phyloP scores from a whole-genome alignment of 2,888 invertebrate species.

The Galerucella nymphaeae region DNA sequence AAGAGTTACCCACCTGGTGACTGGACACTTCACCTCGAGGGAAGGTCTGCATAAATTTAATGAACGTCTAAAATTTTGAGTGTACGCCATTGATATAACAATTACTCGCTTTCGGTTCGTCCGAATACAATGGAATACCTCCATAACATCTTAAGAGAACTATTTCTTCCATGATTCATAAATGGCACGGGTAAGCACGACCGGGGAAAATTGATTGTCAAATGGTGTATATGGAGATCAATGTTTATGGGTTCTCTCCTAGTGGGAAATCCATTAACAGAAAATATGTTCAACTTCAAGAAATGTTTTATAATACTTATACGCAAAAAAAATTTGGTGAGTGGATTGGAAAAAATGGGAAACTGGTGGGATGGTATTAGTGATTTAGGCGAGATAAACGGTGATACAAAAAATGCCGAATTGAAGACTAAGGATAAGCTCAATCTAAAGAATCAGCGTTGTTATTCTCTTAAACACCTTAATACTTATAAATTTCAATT shows the following conservation, averaged over 20 bases:
- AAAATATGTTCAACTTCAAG: conserved; percentile 5
- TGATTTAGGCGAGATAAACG: too few species aligned
- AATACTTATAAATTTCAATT: too few species aligned
- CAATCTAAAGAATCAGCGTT: too few species aligned
- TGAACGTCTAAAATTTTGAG: not conserved
- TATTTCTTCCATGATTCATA: conserved; percentile 49
- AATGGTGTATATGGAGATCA: conserved; percentile 14
- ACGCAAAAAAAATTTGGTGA: not conserved
- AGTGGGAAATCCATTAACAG: conserved; percentile 24
- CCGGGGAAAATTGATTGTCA: conserved; percentile 23
- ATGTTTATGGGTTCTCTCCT: conserved; percentile 19
- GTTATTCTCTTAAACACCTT: too few species aligned
- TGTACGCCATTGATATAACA: conserved; percentile 48
- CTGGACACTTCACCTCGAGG: too few species aligned
- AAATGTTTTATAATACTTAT: conserved; percentile 1
- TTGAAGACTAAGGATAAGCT: too few species aligned
- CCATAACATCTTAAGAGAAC: conserved; percentile 47
- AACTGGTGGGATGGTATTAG: not conserved
- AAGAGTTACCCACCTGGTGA: too few species aligned
- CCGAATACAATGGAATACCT: conserved; percentile 53
- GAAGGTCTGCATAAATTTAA: too few species aligned
- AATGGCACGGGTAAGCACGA: conserved; percentile 25
- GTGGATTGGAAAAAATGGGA: not conserved
- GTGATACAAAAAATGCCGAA: too few species aligned
- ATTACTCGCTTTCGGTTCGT: conserved; percentile 50